Evolutionary conservation across 2,797 vertebrate genomes (phyloP), one percentile per base, ranked within the genome.

Genomic region (Parotocinclus haroldoi): DNA sequence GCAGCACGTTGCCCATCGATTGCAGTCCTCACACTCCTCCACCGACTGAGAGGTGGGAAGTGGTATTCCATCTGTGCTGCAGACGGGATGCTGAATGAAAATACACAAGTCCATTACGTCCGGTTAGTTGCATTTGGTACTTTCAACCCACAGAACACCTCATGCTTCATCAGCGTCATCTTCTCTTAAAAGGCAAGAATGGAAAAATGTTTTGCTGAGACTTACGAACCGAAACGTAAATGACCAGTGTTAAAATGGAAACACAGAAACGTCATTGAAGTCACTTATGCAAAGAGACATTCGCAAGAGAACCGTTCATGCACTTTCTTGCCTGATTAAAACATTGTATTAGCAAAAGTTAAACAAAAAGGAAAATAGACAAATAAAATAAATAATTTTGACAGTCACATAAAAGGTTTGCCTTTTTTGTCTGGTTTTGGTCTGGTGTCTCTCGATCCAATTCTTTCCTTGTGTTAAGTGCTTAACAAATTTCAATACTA

Each of bases 11-110:
- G 40, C 46, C 37, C 74, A 76, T 78, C 58, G 69, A 74, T 78
- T 67, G 58, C 40, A 40, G 59, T 50, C 63, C 69, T 64, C 63
- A 61, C 59, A 69, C 70, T 54, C 70, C 40, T 52, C 40, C 40
- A 40, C 37, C 40, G 51, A 64, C 49, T 52, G 72, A 75, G 66
- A 78, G 69, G 77, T 77, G 69, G 70, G 72, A 80, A 76, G 73
- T 69, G 61, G 17, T 64, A 77, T 71, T 72, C 62, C 69, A 55
- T 67, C 71, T 63, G 61, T 19, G 39, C 42, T 49, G 56, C 76
- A 49, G 48, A 64, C 13, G n/a, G 36, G 18, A 51, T 49, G 65
- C 27, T 17, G 27, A 60, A 54, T 13, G 52, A 65, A 63, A 48
- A 60, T 3, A 50, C 42, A 13, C 46, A 66, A 45, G 57, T 78